phyloP scores from a whole-genome alignment of 2,888 invertebrate species.

The Brachypalpus laphriformis region DNA sequence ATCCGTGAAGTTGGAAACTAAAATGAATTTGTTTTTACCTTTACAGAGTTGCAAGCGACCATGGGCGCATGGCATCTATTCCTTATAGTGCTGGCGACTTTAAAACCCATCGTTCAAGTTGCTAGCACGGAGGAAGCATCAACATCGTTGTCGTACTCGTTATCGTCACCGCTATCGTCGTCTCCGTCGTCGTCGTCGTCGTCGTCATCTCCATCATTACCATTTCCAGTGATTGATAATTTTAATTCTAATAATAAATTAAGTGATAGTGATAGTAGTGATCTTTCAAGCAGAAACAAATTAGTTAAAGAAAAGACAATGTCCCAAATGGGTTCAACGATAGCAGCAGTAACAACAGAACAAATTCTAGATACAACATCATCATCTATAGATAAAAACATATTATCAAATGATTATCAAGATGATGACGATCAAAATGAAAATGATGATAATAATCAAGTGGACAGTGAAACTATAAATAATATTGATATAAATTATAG shows the following conservation, averaged over 20 bases:
- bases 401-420: background rate
- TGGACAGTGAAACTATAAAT: slow-evolving; percentile 59
- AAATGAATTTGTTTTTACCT: slow-evolving; percentile 72
- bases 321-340: slow-evolving; percentile 58
- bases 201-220: slow-evolving; percentile 69
- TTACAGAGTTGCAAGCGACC: slow-evolving; percentile 83
- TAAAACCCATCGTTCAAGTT: slow-evolving; percentile 83
- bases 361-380: slow-evolving; percentile 20
- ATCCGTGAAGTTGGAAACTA: background rate
- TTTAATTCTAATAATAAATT: slow-evolving; percentile 73
- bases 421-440: slow-evolving; percentile 27
- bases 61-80: slow-evolving; percentile 84
- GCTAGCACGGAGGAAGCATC: slow-evolving; percentile 83
- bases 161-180: slow-evolving; percentile 70
- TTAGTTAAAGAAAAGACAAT: slow-evolving; percentile 67
- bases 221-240: slow-evolving; percentile 72
- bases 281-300: slow-evolving; percentile 55
- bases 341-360: background rate
- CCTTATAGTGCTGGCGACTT: slow-evolving; percentile 84
- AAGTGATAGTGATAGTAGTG: slow-evolving; percentile 72
- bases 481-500: slow-evolving; percentile 72
- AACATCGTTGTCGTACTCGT: slow-evolving; percentile 71
- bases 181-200: slow-evolving; percentile 50
- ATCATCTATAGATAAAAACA: background rate
- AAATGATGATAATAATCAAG: slow-evolving; percentile 42